Conservation (phyloP, 2,888 invertebrate species). For the Melangyna quadrimaculata region DNA sequence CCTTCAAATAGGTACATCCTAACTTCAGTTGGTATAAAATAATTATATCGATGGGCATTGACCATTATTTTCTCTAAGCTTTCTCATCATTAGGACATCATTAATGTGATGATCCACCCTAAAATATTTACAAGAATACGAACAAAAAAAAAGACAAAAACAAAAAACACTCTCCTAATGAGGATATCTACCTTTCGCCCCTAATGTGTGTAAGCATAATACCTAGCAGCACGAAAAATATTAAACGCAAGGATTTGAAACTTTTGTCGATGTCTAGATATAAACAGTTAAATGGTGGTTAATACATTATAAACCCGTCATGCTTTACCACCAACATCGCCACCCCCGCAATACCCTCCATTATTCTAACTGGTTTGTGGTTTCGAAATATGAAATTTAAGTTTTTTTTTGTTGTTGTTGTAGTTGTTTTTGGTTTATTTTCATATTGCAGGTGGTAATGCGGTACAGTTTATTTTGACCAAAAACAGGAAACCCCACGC, state of each 20-base stretch:
- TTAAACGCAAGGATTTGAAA: slow-evolving; percentile 17
- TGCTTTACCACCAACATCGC: no score
- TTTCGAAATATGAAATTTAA: slow-evolving; percentile 17
- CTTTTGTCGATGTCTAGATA: neutral
- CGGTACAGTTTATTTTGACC: neutral
- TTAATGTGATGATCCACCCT: slow-evolving; percentile 49
- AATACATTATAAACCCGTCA: neutral
- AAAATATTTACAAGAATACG: slow-evolving; percentile 24
- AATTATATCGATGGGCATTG: slow-evolving; percentile 21
- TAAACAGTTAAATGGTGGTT: slow-evolving; percentile 3
- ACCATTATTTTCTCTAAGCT: slow-evolving; percentile 24
- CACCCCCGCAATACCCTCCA: neutral
- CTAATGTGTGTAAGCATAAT: slow-evolving; percentile 14
- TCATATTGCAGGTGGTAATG: neutral
- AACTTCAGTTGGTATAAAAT: neutral
- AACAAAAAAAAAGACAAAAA: neutral
- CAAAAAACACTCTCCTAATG: neutral
- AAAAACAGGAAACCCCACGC: neutral
- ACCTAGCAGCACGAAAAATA: neutral
- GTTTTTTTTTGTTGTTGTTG: neutral
- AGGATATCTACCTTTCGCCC: neutral
- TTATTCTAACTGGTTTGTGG: neutral
- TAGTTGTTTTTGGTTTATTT: neutral
- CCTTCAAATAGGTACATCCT: no score
- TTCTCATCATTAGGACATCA: slow-evolving; percentile 45